Evolutionary conservation across 2,113 vertebrate species (phyloP).

Genomic region (Oostethus manadensis): DNA sequence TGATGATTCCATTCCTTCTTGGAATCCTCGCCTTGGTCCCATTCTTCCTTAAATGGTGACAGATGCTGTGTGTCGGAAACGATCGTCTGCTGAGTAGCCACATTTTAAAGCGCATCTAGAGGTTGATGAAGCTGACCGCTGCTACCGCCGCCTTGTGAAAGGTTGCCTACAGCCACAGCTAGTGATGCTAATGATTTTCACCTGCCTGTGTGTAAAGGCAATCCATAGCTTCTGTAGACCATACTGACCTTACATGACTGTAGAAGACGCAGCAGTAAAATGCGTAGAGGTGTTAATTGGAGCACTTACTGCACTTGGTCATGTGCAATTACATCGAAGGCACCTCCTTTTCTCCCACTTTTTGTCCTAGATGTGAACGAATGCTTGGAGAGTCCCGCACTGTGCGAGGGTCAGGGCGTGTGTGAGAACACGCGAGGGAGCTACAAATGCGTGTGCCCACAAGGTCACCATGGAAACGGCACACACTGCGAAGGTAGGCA

Average conservation of each 20-base stretch:
- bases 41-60: neutral
- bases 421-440: constrained; percentile 76
- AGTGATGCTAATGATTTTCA: neutral
- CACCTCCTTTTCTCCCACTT: neutral
- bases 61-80: constrained; percentile 46
- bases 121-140: no score
- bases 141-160: no score
- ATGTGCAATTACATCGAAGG: neutral
- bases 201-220: no score
- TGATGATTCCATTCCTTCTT: constrained; percentile 9
- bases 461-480: constrained; percentile 76
- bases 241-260: no score
- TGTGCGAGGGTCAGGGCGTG: constrained; percentile 64
- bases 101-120: neutral
- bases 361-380: constrained; percentile 73
- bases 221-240: no score
- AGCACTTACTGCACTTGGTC: no score
- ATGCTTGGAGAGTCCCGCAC: constrained; percentile 55
- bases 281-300: no score
- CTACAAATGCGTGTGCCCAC: constrained; percentile 72
- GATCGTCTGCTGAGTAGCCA: neutral
- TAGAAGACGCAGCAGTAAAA: no score
- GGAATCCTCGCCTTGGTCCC: neutral
- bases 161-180: no score
- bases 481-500: constrained; percentile 75